These are phyloP conservation scores for Bombus sibiricus DNA, from an alignment of 1,140 invertebrate species.

Conservation along the genomic window DNA sequence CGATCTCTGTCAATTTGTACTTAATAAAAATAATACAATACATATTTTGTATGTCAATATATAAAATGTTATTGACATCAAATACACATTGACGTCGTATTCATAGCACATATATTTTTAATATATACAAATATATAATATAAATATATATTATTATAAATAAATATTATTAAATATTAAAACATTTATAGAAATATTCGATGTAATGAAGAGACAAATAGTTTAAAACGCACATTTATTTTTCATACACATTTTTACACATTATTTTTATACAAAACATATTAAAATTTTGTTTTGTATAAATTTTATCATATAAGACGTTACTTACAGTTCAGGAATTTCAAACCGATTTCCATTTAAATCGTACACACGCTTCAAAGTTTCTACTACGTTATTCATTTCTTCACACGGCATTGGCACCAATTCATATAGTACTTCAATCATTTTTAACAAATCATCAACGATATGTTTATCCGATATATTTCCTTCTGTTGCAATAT, in stretches of 20 bases:
- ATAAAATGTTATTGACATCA: background rate
- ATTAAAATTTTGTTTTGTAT: background rate
- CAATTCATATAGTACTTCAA: conserved; percentile 64
- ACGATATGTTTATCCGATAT: conserved; percentile 62
- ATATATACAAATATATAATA: background rate
- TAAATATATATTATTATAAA: background rate
- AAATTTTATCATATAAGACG: background rate
- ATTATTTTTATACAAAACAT: background rate
- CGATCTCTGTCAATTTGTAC: background rate
- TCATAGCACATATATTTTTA: background rate
- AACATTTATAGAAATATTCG: background rate
- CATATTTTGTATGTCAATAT: background rate
- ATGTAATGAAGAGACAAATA: background rate
- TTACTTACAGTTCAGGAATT: conserved; percentile 53
- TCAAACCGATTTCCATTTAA: conserved; percentile 69
- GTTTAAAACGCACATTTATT: background rate
- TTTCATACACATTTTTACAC: background rate
- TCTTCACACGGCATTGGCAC: conserved; percentile 66
- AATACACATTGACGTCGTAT: background rate
- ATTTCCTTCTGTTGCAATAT: conserved; percentile 50
- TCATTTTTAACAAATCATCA: conserved; percentile 71
- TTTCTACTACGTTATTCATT: conserved; percentile 67
- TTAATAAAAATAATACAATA: background rate
- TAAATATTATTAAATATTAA: background rate
- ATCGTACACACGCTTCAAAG: conserved; percentile 67